Base-by-base conservation (phyloP, 2,888 invertebrate genomes). In the Lordiphosa andalusiaca region DNA sequence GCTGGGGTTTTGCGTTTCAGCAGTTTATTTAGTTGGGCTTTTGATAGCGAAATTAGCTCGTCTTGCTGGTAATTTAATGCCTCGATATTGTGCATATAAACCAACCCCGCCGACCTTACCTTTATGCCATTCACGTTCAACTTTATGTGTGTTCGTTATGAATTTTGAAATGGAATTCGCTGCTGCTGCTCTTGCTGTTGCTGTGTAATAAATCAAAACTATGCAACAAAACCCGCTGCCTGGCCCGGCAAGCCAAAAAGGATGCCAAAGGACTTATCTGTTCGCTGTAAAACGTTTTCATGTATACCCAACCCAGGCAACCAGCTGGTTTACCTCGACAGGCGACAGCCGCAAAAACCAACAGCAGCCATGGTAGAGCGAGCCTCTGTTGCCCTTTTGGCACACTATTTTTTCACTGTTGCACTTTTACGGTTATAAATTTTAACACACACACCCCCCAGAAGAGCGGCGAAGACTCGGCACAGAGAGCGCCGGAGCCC, bases 381-480 rank as follows among this genome's bases (percentile, higher is more conserved):
- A 47, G 37, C 41, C 21, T 44, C 42, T 10, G 52, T 7, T 38
- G 55, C 42, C 33, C 54, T 57, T 51, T 51, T 61, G 46, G 59
- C 44, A n/a, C 42, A 41, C 36, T 46, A n/a, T 75, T 81, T 77
- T 69, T 82, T 82, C 80, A 68, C 68, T 82, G 73, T 73, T 77
- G 73, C 74, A 73, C 70, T 76, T 80, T 73, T 80, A 73, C 73
- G 86, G 87, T 82, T 86, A 86, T 85, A 87, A 83, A 87, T 86
- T 87, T 84, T 74, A 65, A 69, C 80, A 67, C 76, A 76, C 57
- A 67, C 76, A 76, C 57, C 62, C 62, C 42, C 41, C 55, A 49
- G 44, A 57, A 37, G 47, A 39, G 56, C 10, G 48, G n/a, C 54
- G 38, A 39, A n/a, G 7, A 2, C n/a, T 33, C 7, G 6, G 19